phyloP scores from a whole-genome alignment of 2,888 invertebrate species.

The Ornithoptera priamus region DNA sequence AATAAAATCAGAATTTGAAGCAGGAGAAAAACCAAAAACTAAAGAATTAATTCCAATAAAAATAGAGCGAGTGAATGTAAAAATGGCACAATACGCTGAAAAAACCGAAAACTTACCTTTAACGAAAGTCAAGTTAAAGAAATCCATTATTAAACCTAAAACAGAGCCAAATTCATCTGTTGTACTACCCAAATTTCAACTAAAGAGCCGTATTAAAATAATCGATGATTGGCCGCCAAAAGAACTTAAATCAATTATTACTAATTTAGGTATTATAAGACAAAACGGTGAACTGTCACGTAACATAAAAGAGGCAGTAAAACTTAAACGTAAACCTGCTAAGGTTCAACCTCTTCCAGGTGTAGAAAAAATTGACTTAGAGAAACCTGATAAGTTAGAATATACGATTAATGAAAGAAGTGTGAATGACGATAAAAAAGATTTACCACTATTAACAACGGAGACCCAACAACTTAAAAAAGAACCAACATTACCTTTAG shows the following conservation, averaged over 20 bases:
- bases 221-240: constrained; percentile 82
- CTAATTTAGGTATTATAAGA: constrained; percentile 76
- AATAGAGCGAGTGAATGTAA: constrained; percentile 81
- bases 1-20: background rate
- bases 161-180: constrained; percentile 53
- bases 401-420: constrained; percentile 30
- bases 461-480: constrained; percentile 37
- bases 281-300: constrained; percentile 84
- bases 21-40: constrained; percentile 39
- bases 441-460: background rate
- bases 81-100: constrained; percentile 81
- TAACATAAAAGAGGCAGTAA: constrained; percentile 84
- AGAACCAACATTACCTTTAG: background rate
- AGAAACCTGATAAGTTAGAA: constrained; percentile 65
- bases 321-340: constrained; percentile 79
- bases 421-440: background rate
- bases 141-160: constrained; percentile 74
- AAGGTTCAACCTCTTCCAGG: constrained; percentile 77
- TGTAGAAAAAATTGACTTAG: constrained; percentile 71
- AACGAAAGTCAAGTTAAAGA: constrained; percentile 84
- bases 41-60: constrained; percentile 70
- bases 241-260: constrained; percentile 73
- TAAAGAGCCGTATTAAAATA: constrained; percentile 85
- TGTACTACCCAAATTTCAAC: constrained; percentile 82
- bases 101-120: constrained; percentile 80